Conservation (phyloP, 2,113 vertebrate species). For the Pavo muticus region DNA sequence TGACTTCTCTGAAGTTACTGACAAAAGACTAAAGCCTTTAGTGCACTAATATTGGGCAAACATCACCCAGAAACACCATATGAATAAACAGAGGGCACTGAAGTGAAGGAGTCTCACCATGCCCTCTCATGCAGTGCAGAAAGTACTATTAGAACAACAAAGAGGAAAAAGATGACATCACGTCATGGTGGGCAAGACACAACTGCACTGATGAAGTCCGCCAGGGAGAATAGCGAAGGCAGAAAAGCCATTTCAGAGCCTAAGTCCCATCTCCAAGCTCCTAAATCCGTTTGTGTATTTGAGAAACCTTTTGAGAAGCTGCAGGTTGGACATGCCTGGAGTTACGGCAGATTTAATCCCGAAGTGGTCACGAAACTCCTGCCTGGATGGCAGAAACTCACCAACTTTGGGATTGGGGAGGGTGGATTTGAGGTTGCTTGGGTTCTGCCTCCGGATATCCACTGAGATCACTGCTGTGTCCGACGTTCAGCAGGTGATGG, state of each 20-base stretch:
- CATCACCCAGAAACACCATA: no score
- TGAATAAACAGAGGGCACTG: neutral
- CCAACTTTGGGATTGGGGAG: neutral
- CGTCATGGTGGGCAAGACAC: neutral
- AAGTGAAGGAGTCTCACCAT: neutral
- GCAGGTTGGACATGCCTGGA: neutral
- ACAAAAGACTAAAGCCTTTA: neutral
- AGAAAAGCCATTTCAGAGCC: neutral
- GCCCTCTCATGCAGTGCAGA: neutral
- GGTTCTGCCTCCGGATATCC: neutral
- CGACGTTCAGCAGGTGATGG: neutral
- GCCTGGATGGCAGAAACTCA: neutral
- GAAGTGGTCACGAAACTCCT: neutral
- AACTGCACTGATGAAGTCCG: neutral
- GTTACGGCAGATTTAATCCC: neutral
- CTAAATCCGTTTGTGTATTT: neutral
- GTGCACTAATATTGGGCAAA: neutral
- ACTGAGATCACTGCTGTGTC: neutral
- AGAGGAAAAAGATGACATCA: neutral
- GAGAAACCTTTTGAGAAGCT: neutral
- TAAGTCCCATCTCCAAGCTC: neutral
- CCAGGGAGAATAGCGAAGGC: neutral
- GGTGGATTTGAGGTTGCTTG: neutral
- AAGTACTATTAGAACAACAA: neutral
- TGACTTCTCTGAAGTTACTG: neutral